A percentile compares a stretch with the other conserved stretches of the same genome.
Evolutionary conservation across 2,113 vertebrate genomes (phyloP).

Genomic region (Opisthocomus hoazin): DNA sequence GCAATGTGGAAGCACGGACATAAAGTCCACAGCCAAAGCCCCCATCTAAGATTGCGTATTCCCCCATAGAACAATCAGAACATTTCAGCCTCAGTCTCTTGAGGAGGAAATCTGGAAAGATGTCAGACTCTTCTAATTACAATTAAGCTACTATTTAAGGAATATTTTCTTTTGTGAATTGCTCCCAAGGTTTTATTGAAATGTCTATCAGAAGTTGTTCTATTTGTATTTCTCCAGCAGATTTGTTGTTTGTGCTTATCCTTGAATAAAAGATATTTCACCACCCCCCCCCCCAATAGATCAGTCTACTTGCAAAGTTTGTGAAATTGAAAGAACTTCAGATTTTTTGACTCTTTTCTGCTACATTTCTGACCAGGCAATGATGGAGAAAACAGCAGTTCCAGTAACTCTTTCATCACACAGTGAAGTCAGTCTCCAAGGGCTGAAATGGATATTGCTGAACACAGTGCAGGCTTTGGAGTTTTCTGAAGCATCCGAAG

Average conservation of each 20-base stretch:
- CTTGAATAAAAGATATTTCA: neutral
- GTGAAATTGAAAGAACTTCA: neutral
- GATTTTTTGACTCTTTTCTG: neutral
- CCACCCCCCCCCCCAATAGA: neutral
- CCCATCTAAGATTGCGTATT: accelerated
- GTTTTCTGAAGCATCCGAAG: neutral
- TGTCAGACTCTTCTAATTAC: neutral
- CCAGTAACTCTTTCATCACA: neutral
- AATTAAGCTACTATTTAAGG: neutral
- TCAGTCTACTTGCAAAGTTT: neutral
- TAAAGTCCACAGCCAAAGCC: neutral
- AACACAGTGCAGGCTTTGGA: neutral
- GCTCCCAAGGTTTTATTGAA: neutral
- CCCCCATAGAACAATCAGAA: neutral
- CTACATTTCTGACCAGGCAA: neutral
- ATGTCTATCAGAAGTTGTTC: neutral
- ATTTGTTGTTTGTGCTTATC: neutral
- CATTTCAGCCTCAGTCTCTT: neutral
- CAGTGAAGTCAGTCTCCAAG: neutral
- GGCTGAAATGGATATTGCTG: neutral
- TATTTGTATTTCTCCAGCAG: neutral
- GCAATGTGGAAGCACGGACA: accelerated
- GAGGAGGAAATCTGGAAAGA: neutral
- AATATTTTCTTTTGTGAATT: neutral
- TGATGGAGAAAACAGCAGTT: neutral